Evolutionary conservation across 2,888 invertebrate genomes (phyloP).

Genomic region (Conops quadrifasciatus): DNA sequence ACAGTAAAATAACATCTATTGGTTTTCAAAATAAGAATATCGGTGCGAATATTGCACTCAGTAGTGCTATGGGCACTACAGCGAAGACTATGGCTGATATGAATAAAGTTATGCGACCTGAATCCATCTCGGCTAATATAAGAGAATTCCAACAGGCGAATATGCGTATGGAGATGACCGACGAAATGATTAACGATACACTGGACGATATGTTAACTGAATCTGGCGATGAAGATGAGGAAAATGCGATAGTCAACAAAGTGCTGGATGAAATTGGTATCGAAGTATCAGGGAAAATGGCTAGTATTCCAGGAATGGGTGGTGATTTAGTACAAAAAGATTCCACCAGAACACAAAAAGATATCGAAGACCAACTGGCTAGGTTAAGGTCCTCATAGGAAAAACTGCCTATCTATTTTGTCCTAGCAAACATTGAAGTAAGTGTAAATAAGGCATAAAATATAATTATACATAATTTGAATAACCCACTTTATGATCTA

Average conservation of each 20-base stretch:
- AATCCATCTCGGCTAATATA: conserved; percentile 82
- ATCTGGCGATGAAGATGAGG: conserved; percentile 90
- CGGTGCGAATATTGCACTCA: conserved; percentile 87
- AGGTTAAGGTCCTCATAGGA: conserved; percentile 67
- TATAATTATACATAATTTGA: background rate
- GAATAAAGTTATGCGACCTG: conserved; percentile 87
- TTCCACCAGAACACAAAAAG: conserved; percentile 71
- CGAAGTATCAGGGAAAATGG: conserved; percentile 88
- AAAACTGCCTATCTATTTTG: background rate
- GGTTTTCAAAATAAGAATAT: conserved; percentile 88
- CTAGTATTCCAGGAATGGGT: conserved; percentile 72
- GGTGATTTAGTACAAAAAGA: conserved; percentile 69
- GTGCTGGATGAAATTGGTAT: conserved; percentile 97
- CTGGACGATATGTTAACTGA: conserved; percentile 88
- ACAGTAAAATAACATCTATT: conserved; percentile 80
- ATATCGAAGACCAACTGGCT: conserved; percentile 77
- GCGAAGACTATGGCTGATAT: conserved; percentile 89
- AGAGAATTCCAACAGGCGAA: conserved; percentile 84
- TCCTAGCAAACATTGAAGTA: too few relatives aligned
- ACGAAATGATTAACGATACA: conserved; percentile 94
- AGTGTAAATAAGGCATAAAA: background rate
- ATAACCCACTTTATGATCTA: too few relatives aligned
- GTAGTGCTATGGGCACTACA: conserved; percentile 87
- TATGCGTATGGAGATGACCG: conserved; percentile 93
- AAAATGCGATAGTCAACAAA: conserved; percentile 85